phyloP scores from a whole-genome alignment of 2,797 vertebrate genomes.

The Ispidina lecontei region DNA sequence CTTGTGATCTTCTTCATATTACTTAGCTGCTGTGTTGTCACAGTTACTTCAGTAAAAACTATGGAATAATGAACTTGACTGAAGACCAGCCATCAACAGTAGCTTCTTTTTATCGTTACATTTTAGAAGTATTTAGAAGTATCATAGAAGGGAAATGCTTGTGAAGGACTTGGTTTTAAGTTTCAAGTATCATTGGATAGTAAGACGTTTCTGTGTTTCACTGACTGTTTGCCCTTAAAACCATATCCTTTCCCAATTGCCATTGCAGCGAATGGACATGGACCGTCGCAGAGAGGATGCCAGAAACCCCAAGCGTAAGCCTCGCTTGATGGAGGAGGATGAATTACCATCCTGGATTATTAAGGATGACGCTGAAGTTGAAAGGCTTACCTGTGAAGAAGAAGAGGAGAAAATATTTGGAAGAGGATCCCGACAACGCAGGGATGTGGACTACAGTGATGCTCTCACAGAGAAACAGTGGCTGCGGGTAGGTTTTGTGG shows the following conservation, averaged over 20 bases:
- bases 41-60: not conserved
- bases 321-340: constrained; percentile 96
- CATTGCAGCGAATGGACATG: constrained; percentile 93
- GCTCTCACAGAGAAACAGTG: constrained; percentile 97
- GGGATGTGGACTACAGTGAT: constrained; percentile 97
- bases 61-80: not conserved
- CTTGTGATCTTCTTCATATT: not conserved
- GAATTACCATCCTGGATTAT: constrained; percentile 97
- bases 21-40: not conserved
- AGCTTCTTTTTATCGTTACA: not conserved
- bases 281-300: constrained; percentile 95
- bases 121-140: not conserved
- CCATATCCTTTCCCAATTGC: not conserved
- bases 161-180: not conserved
- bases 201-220: not conserved
- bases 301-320: constrained; percentile 94
- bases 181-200: not conserved
- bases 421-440: constrained; percentile 91
- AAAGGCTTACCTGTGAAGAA: constrained; percentile 95
- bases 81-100: not conserved
- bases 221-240: not conserved
- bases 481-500: constrained; percentile 86
- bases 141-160: not conserved
- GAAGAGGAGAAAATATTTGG: constrained; percentile 97
- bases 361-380: constrained; percentile 96